phyloP scores from a whole-genome alignment of 2,113 vertebrate species.

The Thalassoma bifasciatum region DNA sequence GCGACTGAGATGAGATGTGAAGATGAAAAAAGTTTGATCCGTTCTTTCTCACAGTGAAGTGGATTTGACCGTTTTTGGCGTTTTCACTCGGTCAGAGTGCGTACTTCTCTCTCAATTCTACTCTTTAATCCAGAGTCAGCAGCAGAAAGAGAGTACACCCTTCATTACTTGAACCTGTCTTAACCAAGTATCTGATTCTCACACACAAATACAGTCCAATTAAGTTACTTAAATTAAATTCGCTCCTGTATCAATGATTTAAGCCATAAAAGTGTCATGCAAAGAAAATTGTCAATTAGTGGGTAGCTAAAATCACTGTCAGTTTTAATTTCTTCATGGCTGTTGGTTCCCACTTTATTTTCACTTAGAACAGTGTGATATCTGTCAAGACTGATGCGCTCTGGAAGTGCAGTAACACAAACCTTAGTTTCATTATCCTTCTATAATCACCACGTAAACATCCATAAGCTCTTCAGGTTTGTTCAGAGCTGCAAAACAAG shows the following conservation, averaged over 20 bases:
- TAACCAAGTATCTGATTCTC: conserved; percentile 4
- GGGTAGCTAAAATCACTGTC: conserved; percentile 65
- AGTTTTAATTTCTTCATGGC: conserved; percentile 60
- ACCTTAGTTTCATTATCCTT: conserved; percentile 59
- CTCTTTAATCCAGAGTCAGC: not conserved
- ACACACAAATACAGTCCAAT: conserved; percentile 35
- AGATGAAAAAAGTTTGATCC: conserved; percentile 43
- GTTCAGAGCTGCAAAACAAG: conserved; percentile 27
- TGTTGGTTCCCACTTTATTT: conserved; percentile 55
- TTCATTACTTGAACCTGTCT: not conserved
- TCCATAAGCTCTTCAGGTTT: conserved; percentile 50
- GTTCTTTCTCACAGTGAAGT: conserved; percentile 21
- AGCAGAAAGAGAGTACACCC: not conserved
- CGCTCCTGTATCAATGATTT: conserved; percentile 50
- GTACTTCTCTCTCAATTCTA: not conserved
- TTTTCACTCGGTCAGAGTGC: not conserved
- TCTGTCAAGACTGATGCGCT: conserved; percentile 67
- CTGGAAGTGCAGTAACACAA: conserved; percentile 64
- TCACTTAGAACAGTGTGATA: conserved; percentile 51
- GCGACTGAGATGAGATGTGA: conserved; percentile 21
- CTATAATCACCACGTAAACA: conserved; percentile 58
- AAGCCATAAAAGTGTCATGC: conserved; percentile 66
- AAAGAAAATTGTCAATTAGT: conserved; percentile 76
- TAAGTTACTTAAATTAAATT: conserved; percentile 55
- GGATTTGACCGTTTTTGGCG: conserved; percentile 30